Base-by-base conservation (phyloP, 2,888 invertebrate genomes). In the Oxystoma pomonae region DNA sequence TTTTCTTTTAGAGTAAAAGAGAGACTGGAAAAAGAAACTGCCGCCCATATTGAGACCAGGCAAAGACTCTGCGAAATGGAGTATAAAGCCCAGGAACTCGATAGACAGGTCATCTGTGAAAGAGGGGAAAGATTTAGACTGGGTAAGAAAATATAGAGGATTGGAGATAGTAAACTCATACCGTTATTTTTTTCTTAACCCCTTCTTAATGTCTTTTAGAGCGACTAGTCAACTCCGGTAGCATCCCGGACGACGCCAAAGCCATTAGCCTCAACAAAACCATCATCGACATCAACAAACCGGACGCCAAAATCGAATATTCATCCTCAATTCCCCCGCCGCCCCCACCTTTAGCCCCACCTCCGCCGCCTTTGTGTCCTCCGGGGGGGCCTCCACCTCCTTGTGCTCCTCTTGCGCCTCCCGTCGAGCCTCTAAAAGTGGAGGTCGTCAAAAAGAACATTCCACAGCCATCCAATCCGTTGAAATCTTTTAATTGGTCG, bases 401-500 rank as follows among this genome's bases (percentile, higher is more conserved):
- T 1, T 83, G 84, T 3, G 83, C 86, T 0, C 86, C 85, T 0
- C 81, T 85, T 51, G 85, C 87, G 0, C 86, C 86, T 84, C 86
- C 12, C 84, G 85, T 1, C 0, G 78, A 80, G 22, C 83, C 86
- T 0, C 82, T 86, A 7, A 84, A 86, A 58, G 70, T 77, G 20
- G 88, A 89, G 65, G 81, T 84, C 57, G 82, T 84, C 17, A 89
- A 89, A 78, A 96, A 94, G 81, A 93, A 96, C 80, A 92, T 96
- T 63, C 98, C 98, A 12, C 92, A 93, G 72, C 94, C 98, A 0
- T 87, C 92, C 2, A 94, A 94, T 79, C 94, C 96, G 0, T 82
- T 98, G 61, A 98, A 98, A 80, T 95, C 96, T 61, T 95, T 98
- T 83, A 98, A 98, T 82, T 98, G 98, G 98, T 92, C 94, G 59